Evolutionary conservation across 2,888 invertebrate genomes (phyloP).

Genomic region (Scotopteryx bipunctaria): DNA sequence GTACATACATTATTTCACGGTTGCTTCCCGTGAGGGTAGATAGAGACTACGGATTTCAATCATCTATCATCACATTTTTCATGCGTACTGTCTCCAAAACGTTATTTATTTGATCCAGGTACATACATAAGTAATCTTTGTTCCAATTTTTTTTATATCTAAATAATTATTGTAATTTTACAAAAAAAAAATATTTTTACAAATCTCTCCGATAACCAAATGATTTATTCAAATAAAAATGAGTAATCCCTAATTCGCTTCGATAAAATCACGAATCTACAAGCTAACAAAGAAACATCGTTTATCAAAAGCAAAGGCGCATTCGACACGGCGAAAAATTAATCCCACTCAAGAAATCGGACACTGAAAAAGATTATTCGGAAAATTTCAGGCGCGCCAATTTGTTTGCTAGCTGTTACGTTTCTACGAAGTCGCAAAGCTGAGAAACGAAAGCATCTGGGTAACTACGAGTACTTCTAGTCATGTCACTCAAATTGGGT

Average conservation of each 20-base stretch:
- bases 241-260: conserved; percentile 6
- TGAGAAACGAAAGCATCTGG: background rate
- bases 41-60: too few relatives aligned
- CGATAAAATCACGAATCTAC: conserved; percentile 27
- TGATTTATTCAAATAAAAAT: conserved; percentile 21
- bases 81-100: too few relatives aligned
- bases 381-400: conserved; percentile 58
- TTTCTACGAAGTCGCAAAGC: conserved; percentile 21
- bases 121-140: too few relatives aligned
- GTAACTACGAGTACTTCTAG: background rate
- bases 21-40: too few relatives aligned
- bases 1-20: too few relatives aligned
- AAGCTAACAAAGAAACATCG: conserved; percentile 20
- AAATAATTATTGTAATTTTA: background rate
- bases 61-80: too few relatives aligned
- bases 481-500: too few relatives aligned
- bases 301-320: conserved; percentile 27
- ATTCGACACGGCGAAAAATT: conserved; percentile 35
- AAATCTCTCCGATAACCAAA: too few relatives aligned
- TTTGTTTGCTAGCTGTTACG: conserved; percentile 54
- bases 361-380: conserved; percentile 60
- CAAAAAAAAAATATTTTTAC: too few relatives aligned
- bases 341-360: conserved; percentile 43
- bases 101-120: too few relatives aligned
- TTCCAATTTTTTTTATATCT: background rate